phyloP scores from a whole-genome alignment of 1,140 invertebrate genomes.

The Pogonomyrmex barbatus region DNA sequence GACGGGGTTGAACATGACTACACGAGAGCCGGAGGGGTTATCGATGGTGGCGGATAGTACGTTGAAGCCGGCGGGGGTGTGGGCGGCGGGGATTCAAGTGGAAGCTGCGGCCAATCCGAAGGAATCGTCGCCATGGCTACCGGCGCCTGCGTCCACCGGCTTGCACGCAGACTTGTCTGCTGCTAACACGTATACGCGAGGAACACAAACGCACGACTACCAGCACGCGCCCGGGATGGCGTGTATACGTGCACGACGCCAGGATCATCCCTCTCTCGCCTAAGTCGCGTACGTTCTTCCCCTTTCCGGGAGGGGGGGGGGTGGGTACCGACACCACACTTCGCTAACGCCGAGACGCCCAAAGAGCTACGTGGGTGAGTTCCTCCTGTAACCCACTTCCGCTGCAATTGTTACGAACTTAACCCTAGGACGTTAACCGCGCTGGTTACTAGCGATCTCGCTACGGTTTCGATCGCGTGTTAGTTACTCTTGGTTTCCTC shows the following conservation, averaged over 20 bases:
- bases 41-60: slow-evolving; percentile 83
- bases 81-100: slow-evolving; percentile 83
- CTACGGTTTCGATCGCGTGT: neutral
- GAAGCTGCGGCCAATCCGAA: slow-evolving; percentile 86
- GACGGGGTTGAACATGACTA: slow-evolving; percentile 64
- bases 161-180: slow-evolving; percentile 71
- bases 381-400: slow-evolving; percentile 67
- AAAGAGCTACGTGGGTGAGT: slow-evolving; percentile 26
- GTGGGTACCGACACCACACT: neutral
- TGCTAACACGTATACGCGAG: slow-evolving; percentile 59
- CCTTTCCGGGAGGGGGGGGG: neutral
- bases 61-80: slow-evolving; percentile 72
- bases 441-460: neutral
- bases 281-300: slow-evolving; percentile 32
- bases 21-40: slow-evolving; percentile 79
- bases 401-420: slow-evolving; percentile 53
- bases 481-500: neutral
- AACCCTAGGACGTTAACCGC: slow-evolving; percentile 14
- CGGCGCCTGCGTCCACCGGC: slow-evolving; percentile 83
- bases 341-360: neutral
- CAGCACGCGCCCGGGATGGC: slow-evolving; percentile 52
- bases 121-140: slow-evolving; percentile 85
- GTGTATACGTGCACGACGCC: slow-evolving; percentile 7
- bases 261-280: slow-evolving; percentile 30
- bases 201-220: slow-evolving; percentile 48